phyloP scores from a whole-genome alignment of 2,888 invertebrate genomes.

The Nipponacmea schrenckii region DNA sequence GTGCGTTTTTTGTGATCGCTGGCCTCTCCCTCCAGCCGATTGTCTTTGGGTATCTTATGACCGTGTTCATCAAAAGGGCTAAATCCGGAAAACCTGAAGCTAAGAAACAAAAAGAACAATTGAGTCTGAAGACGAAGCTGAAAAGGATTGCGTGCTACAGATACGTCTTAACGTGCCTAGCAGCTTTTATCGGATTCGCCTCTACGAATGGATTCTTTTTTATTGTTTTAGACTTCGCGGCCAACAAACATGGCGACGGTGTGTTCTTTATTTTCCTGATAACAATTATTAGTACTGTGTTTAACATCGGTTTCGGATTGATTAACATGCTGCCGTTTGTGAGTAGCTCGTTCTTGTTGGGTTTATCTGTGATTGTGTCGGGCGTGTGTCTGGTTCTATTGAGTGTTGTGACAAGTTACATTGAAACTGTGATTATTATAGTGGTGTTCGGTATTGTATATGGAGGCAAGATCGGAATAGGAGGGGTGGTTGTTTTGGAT shows the following conservation, averaged over 20 bases:
- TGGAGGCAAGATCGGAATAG: neutral
- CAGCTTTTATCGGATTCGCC: neutral
- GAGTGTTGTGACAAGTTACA: neutral
- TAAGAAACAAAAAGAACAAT: neutral
- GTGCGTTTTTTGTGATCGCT: neutral
- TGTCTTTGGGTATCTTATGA: neutral
- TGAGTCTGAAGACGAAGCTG: neutral
- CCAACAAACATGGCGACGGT: neutral
- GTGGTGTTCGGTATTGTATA: neutral
- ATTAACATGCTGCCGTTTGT: neutral
- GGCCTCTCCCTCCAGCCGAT: neutral
- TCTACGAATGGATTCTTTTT: neutral
- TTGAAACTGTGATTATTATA: neutral
- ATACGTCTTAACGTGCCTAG: neutral
- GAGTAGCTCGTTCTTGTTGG: neutral
- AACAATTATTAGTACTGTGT: neutral
- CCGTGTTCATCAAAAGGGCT: neutral
- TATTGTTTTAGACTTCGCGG: neutral
- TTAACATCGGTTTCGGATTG: neutral
- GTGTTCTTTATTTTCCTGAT: neutral
- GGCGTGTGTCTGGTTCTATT: neutral
- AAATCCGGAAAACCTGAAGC: neutral
- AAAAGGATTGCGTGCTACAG: neutral
- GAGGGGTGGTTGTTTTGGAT: neutral
- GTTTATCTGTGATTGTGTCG: neutral